Conservation (phyloP, 2,113 vertebrate genomes). For the Caretta caretta region DNA sequence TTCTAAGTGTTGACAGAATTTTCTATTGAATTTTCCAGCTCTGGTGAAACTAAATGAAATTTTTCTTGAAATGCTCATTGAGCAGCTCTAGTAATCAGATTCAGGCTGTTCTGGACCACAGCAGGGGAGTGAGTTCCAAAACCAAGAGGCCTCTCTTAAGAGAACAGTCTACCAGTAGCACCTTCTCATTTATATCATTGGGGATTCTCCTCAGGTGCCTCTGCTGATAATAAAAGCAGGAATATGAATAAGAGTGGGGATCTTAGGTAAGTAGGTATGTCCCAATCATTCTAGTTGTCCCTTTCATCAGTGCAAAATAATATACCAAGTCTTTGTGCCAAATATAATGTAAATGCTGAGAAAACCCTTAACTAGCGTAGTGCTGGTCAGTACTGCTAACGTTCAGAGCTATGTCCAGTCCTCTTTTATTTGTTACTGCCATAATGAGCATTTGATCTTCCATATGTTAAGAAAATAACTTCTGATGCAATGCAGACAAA, state of each 20-base stretch:
- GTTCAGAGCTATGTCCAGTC: neutral
- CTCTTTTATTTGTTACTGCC: neutral
- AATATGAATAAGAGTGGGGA: neutral
- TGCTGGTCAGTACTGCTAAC: neutral
- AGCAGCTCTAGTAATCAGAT: too few relatives aligned
- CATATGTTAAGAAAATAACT: constrained; percentile 53
- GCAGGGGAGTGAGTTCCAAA: neutral
- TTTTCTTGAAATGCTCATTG: neutral
- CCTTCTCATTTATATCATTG: neutral
- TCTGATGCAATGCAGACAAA: constrained; percentile 48
- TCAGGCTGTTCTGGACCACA: neutral
- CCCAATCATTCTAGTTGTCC: neutral
- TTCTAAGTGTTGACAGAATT: neutral
- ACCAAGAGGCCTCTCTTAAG: neutral
- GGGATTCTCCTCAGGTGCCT: neutral
- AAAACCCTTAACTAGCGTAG: neutral
- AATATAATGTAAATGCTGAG: neutral
- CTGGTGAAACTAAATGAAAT: neutral
- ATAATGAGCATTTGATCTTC: neutral
- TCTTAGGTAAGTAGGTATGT: neutral
- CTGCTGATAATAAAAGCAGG: neutral
- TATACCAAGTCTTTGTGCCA: neutral
- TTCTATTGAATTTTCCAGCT: neutral
- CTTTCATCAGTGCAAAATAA: neutral
- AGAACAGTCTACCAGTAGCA: neutral